phyloP scores from a whole-genome alignment of 92 coral and sea anemone genomes.

The Epizoanthus illoricatus region DNA sequence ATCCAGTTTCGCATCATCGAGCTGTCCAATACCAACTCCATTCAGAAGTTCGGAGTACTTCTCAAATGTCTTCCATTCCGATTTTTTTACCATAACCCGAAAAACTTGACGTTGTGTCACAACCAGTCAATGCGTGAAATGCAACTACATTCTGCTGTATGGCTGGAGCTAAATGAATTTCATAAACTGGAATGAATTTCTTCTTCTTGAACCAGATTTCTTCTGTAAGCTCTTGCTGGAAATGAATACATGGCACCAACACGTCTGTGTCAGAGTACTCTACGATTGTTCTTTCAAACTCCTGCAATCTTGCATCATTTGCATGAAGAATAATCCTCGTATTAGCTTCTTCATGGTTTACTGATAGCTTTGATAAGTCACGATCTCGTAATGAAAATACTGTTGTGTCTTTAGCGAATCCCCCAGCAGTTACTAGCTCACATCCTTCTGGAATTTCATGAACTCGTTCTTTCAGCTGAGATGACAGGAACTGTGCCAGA shows the following conservation, averaged over 20 bases:
- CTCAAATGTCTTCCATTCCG: no score
- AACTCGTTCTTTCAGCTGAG: neutral
- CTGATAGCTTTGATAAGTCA: neutral
- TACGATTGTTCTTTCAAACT: neutral
- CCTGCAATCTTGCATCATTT: neutral
- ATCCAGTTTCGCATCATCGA: neutral
- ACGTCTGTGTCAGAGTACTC: neutral
- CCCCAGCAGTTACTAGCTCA: conserved; percentile 4
- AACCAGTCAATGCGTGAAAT: no score
- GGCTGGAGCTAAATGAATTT: no score
- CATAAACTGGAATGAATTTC: no score
- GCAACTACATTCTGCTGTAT: no score
- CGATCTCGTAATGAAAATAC: neutral
- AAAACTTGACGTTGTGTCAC: no score
- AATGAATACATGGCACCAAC: neutral
- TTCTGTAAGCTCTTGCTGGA: no score
- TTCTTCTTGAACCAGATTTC: no score
- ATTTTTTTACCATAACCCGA: no score
- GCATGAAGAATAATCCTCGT: no score
- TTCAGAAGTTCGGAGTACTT: no score
- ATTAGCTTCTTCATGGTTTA: neutral
- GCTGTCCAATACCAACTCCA: no score
- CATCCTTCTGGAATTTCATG: neutral
- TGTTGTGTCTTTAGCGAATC: neutral
- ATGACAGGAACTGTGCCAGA: conserved; percentile 5